Evolutionary conservation across 2,888 invertebrate genomes (phyloP).

Genomic region (Operophtera brumata): DNA sequence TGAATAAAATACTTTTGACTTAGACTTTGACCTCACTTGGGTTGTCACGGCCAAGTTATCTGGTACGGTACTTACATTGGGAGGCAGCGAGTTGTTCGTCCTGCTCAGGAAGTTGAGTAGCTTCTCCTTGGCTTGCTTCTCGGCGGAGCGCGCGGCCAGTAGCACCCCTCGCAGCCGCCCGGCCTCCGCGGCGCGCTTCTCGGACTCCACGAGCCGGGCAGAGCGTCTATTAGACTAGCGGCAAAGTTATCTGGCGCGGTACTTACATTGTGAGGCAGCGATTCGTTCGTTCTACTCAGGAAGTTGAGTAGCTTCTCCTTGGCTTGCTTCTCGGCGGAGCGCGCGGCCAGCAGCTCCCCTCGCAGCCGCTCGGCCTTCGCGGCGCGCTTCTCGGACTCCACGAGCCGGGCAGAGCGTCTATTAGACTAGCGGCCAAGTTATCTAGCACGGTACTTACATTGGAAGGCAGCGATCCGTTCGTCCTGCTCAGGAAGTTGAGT

Average conservation of each 20-base stretch:
- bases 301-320: slow-evolving; percentile 94
- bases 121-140: slow-evolving; percentile 96
- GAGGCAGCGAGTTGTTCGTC: slow-evolving; percentile 80
- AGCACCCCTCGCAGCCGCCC: slow-evolving; percentile 93
- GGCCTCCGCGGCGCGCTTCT: slow-evolving; percentile 93
- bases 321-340: slow-evolving; percentile 94
- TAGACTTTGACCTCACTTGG: no score
- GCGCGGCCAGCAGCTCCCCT: slow-evolving; percentile 90
- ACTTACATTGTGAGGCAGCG: slow-evolving; percentile 64
- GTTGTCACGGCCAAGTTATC: no score
- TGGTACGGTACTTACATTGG: slow-evolving; percentile 38
- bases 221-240: no score
- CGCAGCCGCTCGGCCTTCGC: slow-evolving; percentile 94
- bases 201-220: slow-evolving; percentile 96
- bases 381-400: slow-evolving; percentile 95
- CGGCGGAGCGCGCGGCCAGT: slow-evolving; percentile 90
- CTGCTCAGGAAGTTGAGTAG: slow-evolving; percentile 90
- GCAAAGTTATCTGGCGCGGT: no score
- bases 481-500: slow-evolving; percentile 89
- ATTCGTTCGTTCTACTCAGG: slow-evolving; percentile 84
- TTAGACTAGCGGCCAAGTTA: no score
- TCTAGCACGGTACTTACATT: slow-evolving; percentile 15
- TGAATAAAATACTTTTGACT: no score
- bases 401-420: no score
- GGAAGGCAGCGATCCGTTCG: slow-evolving; percentile 79